phyloP scores from a whole-genome alignment of 2,113 vertebrate species.

The Caretta caretta region DNA sequence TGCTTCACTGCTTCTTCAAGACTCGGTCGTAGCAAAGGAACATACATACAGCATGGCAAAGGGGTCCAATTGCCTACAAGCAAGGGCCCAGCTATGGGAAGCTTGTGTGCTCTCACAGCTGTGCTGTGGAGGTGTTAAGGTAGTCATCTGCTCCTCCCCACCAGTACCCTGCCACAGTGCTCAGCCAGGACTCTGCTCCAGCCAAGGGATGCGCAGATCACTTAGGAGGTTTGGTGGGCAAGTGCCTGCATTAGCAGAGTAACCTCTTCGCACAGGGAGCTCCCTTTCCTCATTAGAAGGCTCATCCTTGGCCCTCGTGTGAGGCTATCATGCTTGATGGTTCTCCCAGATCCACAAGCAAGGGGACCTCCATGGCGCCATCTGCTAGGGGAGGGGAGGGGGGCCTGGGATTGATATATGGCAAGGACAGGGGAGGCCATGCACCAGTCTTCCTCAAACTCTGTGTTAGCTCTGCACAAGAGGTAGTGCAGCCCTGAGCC shows the following conservation, averaged over 20 bases:
- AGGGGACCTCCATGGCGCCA: neutral
- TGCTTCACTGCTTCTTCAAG: conserved; percentile 69
- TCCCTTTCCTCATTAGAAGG: neutral
- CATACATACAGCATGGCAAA: conserved; percentile 55
- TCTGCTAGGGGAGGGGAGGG: neutral
- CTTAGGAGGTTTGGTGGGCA: neutral
- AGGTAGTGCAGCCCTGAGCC: neutral
- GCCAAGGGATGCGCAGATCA: neutral
- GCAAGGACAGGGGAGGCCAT: neutral
- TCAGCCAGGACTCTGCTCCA: neutral
- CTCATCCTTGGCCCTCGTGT: neutral
- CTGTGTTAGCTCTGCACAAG: neutral
- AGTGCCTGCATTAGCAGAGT: neutral
- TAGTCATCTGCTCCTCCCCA: neutral
- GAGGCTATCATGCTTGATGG: neutral
- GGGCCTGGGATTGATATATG: neutral
- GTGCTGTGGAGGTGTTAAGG: neutral
- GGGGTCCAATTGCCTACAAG: neutral
- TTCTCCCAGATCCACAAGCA: neutral
- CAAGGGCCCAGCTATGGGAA: neutral
- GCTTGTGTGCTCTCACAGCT: neutral
- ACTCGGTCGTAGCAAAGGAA: conserved; percentile 32
- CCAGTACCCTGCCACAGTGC: neutral
- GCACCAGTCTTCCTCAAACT: neutral
- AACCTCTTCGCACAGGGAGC: neutral